phyloP scores from a whole-genome alignment of 2,888 invertebrate genomes.

The Euproctis similis region DNA sequence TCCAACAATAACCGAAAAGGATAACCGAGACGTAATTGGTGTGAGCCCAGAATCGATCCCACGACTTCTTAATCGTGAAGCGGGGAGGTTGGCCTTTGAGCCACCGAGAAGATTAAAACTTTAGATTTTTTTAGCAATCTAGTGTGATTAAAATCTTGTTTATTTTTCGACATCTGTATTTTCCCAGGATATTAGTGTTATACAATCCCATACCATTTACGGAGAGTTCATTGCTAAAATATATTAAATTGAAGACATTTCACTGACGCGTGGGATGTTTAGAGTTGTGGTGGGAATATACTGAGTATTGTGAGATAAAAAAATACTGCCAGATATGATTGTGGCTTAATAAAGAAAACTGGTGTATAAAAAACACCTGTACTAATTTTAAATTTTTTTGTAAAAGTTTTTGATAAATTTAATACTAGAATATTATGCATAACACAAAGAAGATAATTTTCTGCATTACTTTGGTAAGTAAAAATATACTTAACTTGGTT shows the following conservation, averaged over 20 bases:
- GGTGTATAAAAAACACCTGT: slow-evolving; percentile 25
- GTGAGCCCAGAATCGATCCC: no score
- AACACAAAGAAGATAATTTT: slow-evolving; percentile 8
- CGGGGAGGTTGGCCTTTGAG: no score
- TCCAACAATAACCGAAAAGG: no score
- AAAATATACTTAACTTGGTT: background rate
- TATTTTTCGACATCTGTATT: background rate
- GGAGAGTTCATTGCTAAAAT: slow-evolving; percentile 39
- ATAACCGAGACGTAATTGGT: no score
- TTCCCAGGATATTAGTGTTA: slow-evolving; percentile 6
- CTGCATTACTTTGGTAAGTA: slow-evolving; percentile 13
- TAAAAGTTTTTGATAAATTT: background rate
- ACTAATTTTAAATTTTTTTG: background rate
- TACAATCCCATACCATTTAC: slow-evolving; percentile 2
- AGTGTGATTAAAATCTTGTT: no score
- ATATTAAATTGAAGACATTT: slow-evolving; percentile 33
- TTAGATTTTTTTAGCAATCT: no score
- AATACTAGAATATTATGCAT: slow-evolving; percentile 2
- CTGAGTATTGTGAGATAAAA: no score
- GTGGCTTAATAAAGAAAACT: slow-evolving; percentile 33
- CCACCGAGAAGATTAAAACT: no score
- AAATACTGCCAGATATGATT: slow-evolving; percentile 49
- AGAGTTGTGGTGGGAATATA: slow-evolving; percentile 40
- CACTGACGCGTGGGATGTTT: slow-evolving; percentile 49
- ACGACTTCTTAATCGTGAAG: no score